phyloP scores from a whole-genome alignment of 2,797 vertebrate genomes.

The Rhabdophis nuchalis region DNA sequence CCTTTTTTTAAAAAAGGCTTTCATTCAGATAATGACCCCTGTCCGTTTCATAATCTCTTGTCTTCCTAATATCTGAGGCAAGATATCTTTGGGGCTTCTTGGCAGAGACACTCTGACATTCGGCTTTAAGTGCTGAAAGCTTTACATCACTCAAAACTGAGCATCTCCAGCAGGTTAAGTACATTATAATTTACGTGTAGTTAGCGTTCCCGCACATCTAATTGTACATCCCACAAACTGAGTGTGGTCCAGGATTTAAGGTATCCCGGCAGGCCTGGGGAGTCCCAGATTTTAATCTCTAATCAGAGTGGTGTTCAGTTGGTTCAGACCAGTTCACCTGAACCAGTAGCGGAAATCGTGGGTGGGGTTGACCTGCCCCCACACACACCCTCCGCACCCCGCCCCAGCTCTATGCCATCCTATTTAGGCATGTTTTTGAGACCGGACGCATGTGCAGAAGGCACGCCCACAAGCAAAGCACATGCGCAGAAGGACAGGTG shows the following conservation, averaged over 20 bases:
- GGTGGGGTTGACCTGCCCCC: no score
- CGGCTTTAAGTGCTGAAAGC: conserved; percentile 25
- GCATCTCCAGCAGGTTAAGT: conserved; percentile 29
- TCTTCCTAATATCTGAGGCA: conserved; percentile 34
- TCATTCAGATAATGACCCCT: conserved; percentile 38
- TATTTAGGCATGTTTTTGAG: no score
- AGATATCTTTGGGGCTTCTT: conserved; percentile 39
- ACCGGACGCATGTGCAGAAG: no score
- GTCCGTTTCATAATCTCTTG: conserved; percentile 42
- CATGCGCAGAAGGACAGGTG: no score
- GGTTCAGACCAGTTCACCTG: no score
- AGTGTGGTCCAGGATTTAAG: not conserved
- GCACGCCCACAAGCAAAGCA: no score
- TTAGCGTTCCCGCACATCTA: conserved; percentile 2
- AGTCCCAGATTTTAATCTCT: not conserved
- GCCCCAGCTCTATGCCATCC: no score
- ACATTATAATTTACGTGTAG: conserved; percentile 37
- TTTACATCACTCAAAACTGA: conserved; percentile 3
- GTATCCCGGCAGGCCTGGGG: not conserved
- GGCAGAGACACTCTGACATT: conserved; percentile 39
- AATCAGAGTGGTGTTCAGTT: not conserved
- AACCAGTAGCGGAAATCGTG: no score
- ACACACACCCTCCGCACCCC: no score
- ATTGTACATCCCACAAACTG: conserved; percentile 24
- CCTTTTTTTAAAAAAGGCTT: conserved; percentile 36